These are phyloP conservation scores for Meiosimyza decipiens DNA, from an alignment of 2,888 invertebrate genomes.

Conservation along the genomic window DNA sequence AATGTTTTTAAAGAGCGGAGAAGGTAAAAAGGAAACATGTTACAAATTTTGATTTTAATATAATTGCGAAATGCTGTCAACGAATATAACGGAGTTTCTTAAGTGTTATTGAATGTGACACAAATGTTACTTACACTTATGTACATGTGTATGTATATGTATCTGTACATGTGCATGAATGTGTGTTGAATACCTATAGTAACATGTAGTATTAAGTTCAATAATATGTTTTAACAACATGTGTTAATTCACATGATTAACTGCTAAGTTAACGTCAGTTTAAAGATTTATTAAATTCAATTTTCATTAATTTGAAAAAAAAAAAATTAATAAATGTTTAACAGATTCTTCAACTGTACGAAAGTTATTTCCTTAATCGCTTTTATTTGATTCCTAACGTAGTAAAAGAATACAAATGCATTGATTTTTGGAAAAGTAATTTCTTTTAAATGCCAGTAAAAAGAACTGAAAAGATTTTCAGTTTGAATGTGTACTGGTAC, in stretches of 20 bases:
- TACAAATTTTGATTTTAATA: conserved; percentile 1
- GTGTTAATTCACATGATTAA: conserved; percentile 4
- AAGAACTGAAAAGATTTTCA: no score
- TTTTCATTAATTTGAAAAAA: no score
- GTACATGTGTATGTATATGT: conserved; percentile 35
- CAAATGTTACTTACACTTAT: conserved; percentile 20
- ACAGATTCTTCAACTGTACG: no score
- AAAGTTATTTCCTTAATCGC: no score
- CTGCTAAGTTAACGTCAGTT: no score
- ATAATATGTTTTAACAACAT: neutral
- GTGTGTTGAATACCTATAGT: neutral
- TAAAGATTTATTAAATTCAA: no score
- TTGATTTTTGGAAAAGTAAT: no score
- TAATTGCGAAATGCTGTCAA: conserved; percentile 26
- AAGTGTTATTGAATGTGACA: conserved; percentile 4
- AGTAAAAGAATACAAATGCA: no score
- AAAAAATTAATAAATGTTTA: no score
- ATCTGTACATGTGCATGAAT: conserved; percentile 31
- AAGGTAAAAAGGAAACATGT: neutral
- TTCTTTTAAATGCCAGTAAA: no score
- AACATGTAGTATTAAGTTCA: neutral
- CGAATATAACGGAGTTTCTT: neutral
- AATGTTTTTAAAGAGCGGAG: neutral
- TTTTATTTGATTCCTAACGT: no score
- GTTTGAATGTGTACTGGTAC: no score